Evolutionary conservation across 64 coral and sea anemone species (phyloP), one percentile per base, ranked within the genome.

Genomic region (Porites lutea): DNA sequence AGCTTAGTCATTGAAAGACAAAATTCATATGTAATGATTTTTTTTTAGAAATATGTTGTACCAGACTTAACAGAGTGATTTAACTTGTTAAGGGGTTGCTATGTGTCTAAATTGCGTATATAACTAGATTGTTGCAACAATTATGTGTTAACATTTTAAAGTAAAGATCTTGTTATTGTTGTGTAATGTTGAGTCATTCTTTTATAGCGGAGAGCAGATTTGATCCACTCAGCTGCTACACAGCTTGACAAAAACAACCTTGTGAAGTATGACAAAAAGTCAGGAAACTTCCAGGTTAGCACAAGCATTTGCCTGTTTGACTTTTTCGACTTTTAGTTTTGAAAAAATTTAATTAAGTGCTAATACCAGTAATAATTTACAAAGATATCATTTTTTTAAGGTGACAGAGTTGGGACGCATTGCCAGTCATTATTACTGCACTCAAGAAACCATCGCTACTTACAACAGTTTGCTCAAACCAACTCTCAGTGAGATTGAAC

Each of bases 201-300:
- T 20, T 77, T 92, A 6, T 60, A 99, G 97, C 89, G 97, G 79
- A 93, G 97, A 45, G 97, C 94, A 74, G 97, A 99, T 78, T 77
- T 99, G 0, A 89, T 99, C 80, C 97, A 99, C 61, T 99, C 97
- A 67, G 97, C 97, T 22, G 94, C 97, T 9, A 61, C 91, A 68
- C 87, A 86, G 18, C 71, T 99, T 45, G 97, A 99, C 91, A 99
- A 99, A 72, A 99, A 99, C 65, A 99, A 99, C 73, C 85, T 99
- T 5, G 89, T 99, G 3, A 99, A 95, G 89, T 99, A 99, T 75
- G 97, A 99, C 83, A 93, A 95, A 77, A 99, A 99, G 60, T 91
- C 94, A 68, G 97, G 97, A 44, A 99, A 95, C 82, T 99, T 99
- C 20, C 97, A 99, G 97, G 97, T 99, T 27, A 72, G 91, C 50